phyloP scores from a whole-genome alignment of 1,140 invertebrate genomes.

The Nylanderia fulva region DNA sequence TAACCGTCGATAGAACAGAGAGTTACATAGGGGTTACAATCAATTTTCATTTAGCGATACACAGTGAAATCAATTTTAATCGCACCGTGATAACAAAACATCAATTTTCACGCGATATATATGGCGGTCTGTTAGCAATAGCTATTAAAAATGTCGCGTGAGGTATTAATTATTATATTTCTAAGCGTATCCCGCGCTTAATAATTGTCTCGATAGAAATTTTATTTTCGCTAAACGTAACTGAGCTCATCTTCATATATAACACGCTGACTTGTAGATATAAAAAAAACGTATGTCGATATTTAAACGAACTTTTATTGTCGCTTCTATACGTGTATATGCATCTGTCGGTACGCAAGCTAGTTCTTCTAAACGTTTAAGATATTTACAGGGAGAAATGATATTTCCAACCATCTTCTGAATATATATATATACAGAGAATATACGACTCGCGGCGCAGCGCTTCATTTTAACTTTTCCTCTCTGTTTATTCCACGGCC shows the following conservation, averaged over 20 bases:
- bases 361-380: neutral
- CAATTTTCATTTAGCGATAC: slow-evolving; percentile 50
- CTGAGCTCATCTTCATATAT: neutral
- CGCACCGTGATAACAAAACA: slow-evolving; percentile 23
- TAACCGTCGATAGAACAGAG: neutral
- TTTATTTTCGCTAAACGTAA: neutral
- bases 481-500: slow-evolving; percentile 9
- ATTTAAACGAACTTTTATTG: neutral
- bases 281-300: neutral
- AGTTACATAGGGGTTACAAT: slow-evolving; percentile 19
- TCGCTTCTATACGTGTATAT: neutral
- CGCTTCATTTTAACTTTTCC: slow-evolving; percentile 30
- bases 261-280: neutral
- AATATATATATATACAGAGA: slow-evolving; percentile 32
- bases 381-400: slow-evolving; percentile 11
- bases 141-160: neutral
- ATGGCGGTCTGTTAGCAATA: neutral
- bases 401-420: slow-evolving; percentile 34
- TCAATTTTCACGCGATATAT: neutral
- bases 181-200: neutral
- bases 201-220: neutral
- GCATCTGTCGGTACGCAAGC: neutral
- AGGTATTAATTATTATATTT: slow-evolving; percentile 11
- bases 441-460: slow-evolving; percentile 7
- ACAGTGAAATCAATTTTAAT: slow-evolving; percentile 39